Conservation (phyloP, 2,113 vertebrate species). For the Chionomys nivalis region DNA sequence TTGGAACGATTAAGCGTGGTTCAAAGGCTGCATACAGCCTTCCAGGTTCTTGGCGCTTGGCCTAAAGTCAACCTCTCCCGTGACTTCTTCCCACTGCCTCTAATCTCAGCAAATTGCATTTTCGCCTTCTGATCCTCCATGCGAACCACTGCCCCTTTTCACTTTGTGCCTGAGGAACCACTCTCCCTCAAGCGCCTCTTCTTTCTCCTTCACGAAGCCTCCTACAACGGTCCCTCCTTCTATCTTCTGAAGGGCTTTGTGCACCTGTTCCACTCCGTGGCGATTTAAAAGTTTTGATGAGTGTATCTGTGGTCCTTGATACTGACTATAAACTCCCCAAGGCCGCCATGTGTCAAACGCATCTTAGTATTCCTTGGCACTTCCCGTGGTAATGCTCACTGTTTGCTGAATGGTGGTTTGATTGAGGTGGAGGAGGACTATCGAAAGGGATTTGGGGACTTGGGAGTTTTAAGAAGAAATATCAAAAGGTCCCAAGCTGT, state of each 20-base stretch:
- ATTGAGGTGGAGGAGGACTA: background rate
- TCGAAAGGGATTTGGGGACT: background rate
- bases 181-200: fast-evolving
- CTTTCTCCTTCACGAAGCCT: background rate
- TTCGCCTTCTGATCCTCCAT: background rate
- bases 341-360: background rate
- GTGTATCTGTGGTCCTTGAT: background rate
- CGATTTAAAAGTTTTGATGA: background rate
- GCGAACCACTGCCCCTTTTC: background rate
- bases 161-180: background rate
- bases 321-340: background rate
- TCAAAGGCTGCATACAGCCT: background rate
- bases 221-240: background rate
- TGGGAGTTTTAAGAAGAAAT: background rate
- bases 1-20: background rate
- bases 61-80: background rate
- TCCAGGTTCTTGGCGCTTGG: background rate
- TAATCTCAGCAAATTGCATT: background rate
- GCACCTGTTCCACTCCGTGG: background rate
- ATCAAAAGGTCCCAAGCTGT: background rate
- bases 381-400: background rate
- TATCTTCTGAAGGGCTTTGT: background rate
- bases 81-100: background rate
- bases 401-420: background rate
- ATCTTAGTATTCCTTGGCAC: background rate